Conservation (phyloP, 92 coral and sea anemone species). For the Phymanthus crucifer region DNA sequence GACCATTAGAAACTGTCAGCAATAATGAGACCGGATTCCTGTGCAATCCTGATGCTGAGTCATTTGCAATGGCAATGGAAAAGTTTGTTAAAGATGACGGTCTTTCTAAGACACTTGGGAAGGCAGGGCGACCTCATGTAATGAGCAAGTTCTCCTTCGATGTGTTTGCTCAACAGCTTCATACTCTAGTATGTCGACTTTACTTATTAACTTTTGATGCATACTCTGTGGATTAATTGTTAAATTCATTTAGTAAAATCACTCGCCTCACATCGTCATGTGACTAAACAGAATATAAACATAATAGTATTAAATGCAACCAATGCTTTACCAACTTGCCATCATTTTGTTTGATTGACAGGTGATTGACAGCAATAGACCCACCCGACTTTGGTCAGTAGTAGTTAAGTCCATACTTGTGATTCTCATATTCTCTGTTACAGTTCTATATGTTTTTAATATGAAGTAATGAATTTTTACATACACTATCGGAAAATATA, state of each 20-base stretch:
- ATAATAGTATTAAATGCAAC: too few relatives aligned
- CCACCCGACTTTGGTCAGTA: constrained; percentile 58
- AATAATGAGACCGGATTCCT: constrained; percentile 87
- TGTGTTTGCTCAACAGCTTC: constrained; percentile 87
- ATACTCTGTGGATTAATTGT: constrained; percentile 65
- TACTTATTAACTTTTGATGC: constrained; percentile 85
- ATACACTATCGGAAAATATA: too few relatives aligned
- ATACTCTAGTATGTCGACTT: constrained; percentile 89
- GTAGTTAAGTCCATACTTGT: constrained; percentile 54
- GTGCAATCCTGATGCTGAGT: constrained; percentile 90
- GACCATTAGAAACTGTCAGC: constrained; percentile 90
- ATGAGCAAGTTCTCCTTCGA: constrained; percentile 95
- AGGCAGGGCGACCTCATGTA: constrained; percentile 81
- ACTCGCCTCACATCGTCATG: too few relatives aligned
- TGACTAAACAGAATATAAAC: too few relatives aligned
- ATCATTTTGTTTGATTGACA: constrained; percentile 56
- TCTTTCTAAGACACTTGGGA: constrained; percentile 67
- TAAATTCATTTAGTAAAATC: neutral
- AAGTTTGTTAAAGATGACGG: constrained; percentile 69
- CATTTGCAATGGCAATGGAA: constrained; percentile 88
- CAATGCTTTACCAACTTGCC: neutral
- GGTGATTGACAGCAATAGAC: constrained; percentile 65
- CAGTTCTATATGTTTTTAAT: constrained; percentile 44
- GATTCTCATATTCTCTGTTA: constrained; percentile 57
- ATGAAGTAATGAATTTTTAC: neutral